A percentile compares a stretch with the other conserved stretches of the same genome.
Evolutionary conservation across 2,797 vertebrate species (phyloP).

Genomic region (Gorsachius magnificus): DNA sequence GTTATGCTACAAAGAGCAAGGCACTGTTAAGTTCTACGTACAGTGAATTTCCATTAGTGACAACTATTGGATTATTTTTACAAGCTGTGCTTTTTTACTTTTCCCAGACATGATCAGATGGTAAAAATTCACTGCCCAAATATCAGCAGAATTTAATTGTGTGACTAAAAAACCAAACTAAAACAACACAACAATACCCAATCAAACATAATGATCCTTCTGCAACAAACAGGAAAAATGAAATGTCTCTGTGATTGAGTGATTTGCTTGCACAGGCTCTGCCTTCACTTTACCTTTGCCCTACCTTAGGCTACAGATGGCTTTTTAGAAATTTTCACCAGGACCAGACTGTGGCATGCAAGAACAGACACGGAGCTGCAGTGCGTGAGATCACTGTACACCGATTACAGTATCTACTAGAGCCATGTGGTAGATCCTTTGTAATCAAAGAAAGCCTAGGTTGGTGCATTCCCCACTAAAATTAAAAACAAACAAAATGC

Average conservation of each 20-base stretch:
- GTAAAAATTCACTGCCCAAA: conserved; percentile 18
- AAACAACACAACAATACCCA: not conserved
- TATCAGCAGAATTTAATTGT: conserved; percentile 6
- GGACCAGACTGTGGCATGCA: not conserved
- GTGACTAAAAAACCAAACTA: not conserved
- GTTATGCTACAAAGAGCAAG: not conserved
- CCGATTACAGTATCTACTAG: not conserved
- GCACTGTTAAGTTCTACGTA: not conserved
- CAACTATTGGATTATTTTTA: not conserved
- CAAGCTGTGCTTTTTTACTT: not conserved
- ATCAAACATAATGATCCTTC: not conserved
- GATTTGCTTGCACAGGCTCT: not conserved
- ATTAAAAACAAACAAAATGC: not conserved
- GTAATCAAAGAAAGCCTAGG: not conserved
- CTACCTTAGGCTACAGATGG: not conserved
- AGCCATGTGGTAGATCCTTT: not conserved
- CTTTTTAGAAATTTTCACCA: not conserved
- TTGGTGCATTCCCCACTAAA: not conserved
- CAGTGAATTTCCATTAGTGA: not conserved
- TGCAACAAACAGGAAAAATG: not conserved
- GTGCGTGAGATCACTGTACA: not conserved
- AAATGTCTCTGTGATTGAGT: not conserved
- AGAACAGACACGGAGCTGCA: not conserved
- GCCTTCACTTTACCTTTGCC: not conserved
- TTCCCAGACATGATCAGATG: not conserved